These are phyloP conservation scores for Rhaphigaster nebulosa DNA, from an alignment of 2,888 invertebrate species.

Conservation along the genomic window DNA sequence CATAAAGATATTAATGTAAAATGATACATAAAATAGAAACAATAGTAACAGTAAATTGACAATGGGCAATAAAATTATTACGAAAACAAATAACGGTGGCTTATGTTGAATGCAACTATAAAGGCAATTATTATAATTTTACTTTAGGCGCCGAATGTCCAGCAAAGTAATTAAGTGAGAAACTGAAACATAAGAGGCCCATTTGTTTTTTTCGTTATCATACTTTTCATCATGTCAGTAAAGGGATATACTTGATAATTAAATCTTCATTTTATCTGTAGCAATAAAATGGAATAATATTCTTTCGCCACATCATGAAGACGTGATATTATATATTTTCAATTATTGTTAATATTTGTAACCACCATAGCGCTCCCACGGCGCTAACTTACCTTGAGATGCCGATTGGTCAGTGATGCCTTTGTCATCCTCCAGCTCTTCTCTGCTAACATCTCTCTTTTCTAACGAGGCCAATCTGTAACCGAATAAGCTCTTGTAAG, in stretches of 20 bases:
- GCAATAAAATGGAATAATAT: background rate
- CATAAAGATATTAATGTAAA: background rate
- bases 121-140: background rate
- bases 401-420: conserved; percentile 38
- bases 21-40: background rate
- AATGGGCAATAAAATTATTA: background rate
- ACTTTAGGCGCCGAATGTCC: background rate
- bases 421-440: conserved; percentile 51
- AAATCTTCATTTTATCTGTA: background rate
- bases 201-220: background rate
- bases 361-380: no score
- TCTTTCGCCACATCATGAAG: background rate
- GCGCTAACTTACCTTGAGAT: conserved; percentile 48
- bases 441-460: conserved; percentile 35
- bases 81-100: background rate
- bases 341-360: no score
- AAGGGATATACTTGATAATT: background rate
- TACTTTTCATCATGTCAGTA: no score
- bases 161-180: background rate
- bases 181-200: background rate
- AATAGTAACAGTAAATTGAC: background rate
- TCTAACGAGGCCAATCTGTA: background rate
- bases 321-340: no score
- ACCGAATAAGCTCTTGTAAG: background rate
- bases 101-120: background rate